Evolutionary conservation across 2,113 vertebrate genomes (phyloP), one percentile per base, ranked within the genome.

Genomic region (Gila orcuttii): DNA sequence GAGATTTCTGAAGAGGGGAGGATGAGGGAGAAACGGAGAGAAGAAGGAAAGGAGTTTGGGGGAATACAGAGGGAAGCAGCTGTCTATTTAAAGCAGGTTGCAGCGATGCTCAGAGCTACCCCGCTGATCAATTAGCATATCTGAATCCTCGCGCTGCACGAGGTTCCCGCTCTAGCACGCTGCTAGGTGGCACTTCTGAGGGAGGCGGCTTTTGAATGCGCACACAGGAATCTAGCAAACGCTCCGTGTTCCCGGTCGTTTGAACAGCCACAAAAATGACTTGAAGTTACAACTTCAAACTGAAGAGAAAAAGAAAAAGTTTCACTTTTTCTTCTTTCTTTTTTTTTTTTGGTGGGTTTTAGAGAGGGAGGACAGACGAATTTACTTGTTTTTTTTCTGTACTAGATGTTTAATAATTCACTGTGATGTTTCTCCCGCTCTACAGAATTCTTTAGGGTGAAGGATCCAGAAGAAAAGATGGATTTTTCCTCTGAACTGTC

Each of bases 141-240:
- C 94, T 94, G 95, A 95, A 95, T 95, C 93, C 94, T 94, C 92
- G 91, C 91, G 90, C 93, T 93, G 93, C 92, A 82, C 86, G 81
- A 73, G 93, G 93, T 91, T 88, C 92, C 93, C 91, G 92, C 92
- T 91, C 92, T 91, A 83, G 92, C 92, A 91, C 91, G 91, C 95
- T 94, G 93, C 94, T 95, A 95, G 95, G 95, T 95, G 94, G 94
- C 94, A 95, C 94, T 94, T 96, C 95, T 95, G 94, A 96, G 90
- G 92, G 92, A 91, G 85, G 87, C 89, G 86, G 90, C 92, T 93
- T 95, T 95, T 96, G 94, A 96, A 92, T 91, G 90, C 8, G 91
- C 90, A 92, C 85, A 90, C 91, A 93, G 91, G 92, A 86, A 83
- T 73, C 93, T 90, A 89, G 91, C 92, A 92, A 90, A 93, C 92